phyloP scores from a whole-genome alignment of 2,113 vertebrate species.

The Meles meles region DNA sequence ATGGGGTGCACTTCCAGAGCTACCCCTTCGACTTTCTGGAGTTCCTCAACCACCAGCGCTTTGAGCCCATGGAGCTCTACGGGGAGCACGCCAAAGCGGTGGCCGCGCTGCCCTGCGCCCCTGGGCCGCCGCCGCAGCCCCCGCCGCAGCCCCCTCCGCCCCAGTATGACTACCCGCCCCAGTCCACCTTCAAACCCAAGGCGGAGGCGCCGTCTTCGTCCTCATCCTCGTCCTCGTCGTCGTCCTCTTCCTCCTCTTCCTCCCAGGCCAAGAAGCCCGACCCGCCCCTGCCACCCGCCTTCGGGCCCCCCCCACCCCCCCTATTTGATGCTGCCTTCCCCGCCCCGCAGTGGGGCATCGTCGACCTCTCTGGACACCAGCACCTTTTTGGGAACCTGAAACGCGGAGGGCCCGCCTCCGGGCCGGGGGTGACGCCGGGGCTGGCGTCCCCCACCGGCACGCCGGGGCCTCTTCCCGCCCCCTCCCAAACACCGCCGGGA shows the following conservation, averaged over 20 bases:
- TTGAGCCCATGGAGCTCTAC: conserved; percentile 80
- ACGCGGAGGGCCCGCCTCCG: not conserved
- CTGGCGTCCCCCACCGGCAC: not conserved
- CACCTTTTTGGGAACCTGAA: conserved; percentile 81
- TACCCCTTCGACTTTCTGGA: conserved; percentile 83
- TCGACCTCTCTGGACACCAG: conserved; percentile 82
- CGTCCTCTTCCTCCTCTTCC: not conserved
- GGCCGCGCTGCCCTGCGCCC: conserved; percentile 72
- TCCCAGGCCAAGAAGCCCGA: conserved; percentile 77
- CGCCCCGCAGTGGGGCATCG: conserved; percentile 81
- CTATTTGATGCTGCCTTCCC: conserved; percentile 79
- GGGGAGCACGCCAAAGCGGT: conserved; percentile 78
- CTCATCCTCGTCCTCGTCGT: not conserved
- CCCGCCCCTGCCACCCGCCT: conserved; percentile 46
- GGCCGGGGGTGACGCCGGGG: not conserved
- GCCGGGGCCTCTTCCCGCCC: not conserved
- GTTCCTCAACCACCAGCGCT: conserved; percentile 83
- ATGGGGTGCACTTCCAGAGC: conserved; percentile 82
- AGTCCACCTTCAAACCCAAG: conserved; percentile 73
- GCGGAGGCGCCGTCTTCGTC: conserved; percentile 61
- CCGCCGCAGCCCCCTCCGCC: conserved; percentile 58
- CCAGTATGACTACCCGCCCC: conserved; percentile 73
- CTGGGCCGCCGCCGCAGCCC: conserved; percentile 47
- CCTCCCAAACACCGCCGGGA: conserved; percentile 41
- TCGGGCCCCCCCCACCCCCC: conserved; percentile 58